Evolutionary conservation across 2,113 vertebrate genomes (phyloP).

Genomic region (Pachyramphus minor): DNA sequence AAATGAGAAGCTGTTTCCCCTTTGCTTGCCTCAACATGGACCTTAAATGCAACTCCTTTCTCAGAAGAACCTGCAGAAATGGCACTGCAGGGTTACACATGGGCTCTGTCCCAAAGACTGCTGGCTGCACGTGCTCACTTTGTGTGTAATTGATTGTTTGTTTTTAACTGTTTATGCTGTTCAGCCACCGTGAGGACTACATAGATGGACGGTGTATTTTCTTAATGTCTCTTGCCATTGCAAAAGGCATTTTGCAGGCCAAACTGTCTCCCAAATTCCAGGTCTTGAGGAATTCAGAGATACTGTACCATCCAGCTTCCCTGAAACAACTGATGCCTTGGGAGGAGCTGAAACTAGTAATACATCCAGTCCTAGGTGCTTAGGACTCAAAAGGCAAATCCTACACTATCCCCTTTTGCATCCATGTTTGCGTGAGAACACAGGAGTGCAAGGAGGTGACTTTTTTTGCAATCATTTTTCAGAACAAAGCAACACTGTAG

Average conservation of each 20-base stretch:
- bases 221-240: neutral
- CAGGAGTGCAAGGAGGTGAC: neutral
- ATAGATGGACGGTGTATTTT: neutral
- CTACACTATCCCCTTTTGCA: neutral
- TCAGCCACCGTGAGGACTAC: neutral
- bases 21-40: neutral
- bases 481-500: neutral
- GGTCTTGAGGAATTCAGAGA: neutral
- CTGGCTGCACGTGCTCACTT: neutral
- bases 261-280: neutral
- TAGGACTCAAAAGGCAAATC: neutral
- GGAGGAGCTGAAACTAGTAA: neutral
- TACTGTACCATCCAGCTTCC: neutral
- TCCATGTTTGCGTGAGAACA: rapidly evolving
- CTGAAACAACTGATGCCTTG: neutral
- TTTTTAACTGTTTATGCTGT: neutral
- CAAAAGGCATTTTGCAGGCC: neutral
- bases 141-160: neutral
- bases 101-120: neutral
- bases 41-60: neutral
- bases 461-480: constrained; percentile 16
- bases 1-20: neutral
- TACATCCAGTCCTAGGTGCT: neutral
- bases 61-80: neutral
- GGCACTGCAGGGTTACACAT: rapidly evolving